Percentiles rank a stretch among this genome's conserved stretches.
Evolutionary conservation across 2,113 vertebrate species (phyloP).

Genomic region (Myodes glareolus): DNA sequence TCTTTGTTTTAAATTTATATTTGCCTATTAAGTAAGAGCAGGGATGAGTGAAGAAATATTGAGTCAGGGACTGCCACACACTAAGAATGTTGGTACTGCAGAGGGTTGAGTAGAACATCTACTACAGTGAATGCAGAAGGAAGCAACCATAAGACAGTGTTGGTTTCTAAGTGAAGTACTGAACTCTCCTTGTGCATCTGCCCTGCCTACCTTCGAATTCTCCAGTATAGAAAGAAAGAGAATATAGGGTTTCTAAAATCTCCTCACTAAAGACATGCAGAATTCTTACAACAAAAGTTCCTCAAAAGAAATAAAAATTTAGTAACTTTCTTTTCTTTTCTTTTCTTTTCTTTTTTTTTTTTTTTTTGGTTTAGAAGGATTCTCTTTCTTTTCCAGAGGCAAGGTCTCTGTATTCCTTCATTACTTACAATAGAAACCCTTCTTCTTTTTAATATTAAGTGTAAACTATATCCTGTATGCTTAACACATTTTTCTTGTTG

Average conservation of each 20-base stretch:
- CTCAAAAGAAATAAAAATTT: neutral
- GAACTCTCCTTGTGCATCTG: neutral
- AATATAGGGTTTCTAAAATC: neutral
- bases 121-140: neutral
- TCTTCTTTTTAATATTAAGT: neutral
- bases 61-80: neutral
- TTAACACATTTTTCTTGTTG: neutral
- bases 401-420: neutral
- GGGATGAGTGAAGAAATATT: neutral
- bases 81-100: neutral
- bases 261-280: neutral
- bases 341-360: no score
- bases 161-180: neutral
- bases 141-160: neutral
- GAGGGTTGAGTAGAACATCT: neutral
- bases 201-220: neutral
- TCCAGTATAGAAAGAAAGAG: neutral
- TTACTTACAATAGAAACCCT: neutral
- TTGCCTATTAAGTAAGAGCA: neutral
- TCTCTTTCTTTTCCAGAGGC: slow-evolving; percentile 26
- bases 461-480: neutral
- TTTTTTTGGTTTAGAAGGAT: neutral
- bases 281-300: neutral
- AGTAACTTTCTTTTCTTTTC: no score
- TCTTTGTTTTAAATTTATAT: neutral